Evolutionary conservation across 2,113 vertebrate species (phyloP), one percentile per base, ranked within the genome.

Genomic region (Ivindomyrus marchei): DNA sequence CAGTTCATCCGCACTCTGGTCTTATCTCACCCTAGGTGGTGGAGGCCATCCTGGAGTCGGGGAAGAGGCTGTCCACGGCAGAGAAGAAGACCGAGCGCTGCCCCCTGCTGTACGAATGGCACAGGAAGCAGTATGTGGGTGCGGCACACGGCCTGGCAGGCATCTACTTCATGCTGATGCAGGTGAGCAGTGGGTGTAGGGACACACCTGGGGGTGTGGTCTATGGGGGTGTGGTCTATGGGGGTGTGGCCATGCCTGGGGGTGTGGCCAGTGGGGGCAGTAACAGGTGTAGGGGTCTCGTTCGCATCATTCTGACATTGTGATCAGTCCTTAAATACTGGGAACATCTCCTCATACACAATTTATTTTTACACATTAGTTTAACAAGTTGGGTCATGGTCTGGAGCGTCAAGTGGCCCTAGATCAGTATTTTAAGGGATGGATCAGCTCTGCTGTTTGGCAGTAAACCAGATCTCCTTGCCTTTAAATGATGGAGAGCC

Each of bases 71-170:
- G 24, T 98, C 98, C 0, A 96, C 93, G 46, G 97, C 98, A 88
- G 97, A 99, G 91, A 97, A 97, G 92, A 99, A 99, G 90, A 93
- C 94, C 0, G 98, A 99, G 0, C 98, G 98, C 66, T 99, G 98
- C 42, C 98, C 98, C 0, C 95, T 99, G 49, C 89, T 99, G 7
- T 99, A 98, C 36, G 97, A 99, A 90, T 99, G 98, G 98, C 98
- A 99, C 92, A 96, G 96, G 93, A 99, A 99, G 93, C 98, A 99
- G 62, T 99, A 99, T 0, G 94, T 99, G 0, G 98, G 98, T 0
- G 98, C 98, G 0, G 98, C 98, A 3, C 98, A 99, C 0, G 98
- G 98, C 17, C 91, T 99, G 93, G 95, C 98, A 0, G 98, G 98
- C 1, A 99, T 99, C 92, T 99, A 97, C 90, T 98, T 95, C 94